Evolutionary conservation across 2,113 vertebrate species (phyloP), one percentile per base, ranked within the genome.

Genomic region (Campylorhamphus procurvoides): DNA sequence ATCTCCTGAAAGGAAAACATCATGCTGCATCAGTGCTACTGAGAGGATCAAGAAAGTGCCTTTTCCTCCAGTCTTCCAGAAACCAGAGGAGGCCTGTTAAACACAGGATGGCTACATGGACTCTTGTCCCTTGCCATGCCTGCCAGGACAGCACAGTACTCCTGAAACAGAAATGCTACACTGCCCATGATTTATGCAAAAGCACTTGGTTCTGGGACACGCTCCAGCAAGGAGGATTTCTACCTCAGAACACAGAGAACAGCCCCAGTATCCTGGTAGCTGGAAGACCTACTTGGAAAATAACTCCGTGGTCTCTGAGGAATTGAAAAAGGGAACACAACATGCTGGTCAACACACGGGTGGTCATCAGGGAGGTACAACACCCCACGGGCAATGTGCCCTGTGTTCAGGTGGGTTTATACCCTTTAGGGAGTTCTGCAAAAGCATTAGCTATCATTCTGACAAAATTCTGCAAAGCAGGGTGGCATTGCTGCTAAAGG

Each of bases 171-270:
- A 58, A 31, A 40, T 6, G 18, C 13, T 77, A 37, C 53, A 58
- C 6, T 37, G 24, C 35, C 28, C 1, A 0, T 23, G 29, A 31
- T 31, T 55, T 71, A 69, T 55, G 23, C n/a, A 58, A 58, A 74
- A 58, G n/a, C 23, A 55, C 40, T 27, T 33, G 9, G 13, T 16
- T 58, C 50, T 62, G 16, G 28, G 50, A 25, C 74, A 31, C 18
- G 42, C 47, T 50, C 49, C 20, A 69, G 73, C 40, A 74, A 66
- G 60, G 50, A 62, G 16, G 27, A 67, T 33, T 86, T 73, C 53
- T 44, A n/a, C 31, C 17, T 37, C 0, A 0, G 60, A 66, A 55
- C 46, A 77, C 14, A 40, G 3, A 49, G 50, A 91, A 46, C 0
- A 0, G 3, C 14, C 22, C 28, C 49, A 47, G 12, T 68, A 69